These are phyloP conservation scores for Ictalurus punctatus DNA, from an alignment of 2,113 vertebrate genomes.

Conservation along the genomic window DNA sequence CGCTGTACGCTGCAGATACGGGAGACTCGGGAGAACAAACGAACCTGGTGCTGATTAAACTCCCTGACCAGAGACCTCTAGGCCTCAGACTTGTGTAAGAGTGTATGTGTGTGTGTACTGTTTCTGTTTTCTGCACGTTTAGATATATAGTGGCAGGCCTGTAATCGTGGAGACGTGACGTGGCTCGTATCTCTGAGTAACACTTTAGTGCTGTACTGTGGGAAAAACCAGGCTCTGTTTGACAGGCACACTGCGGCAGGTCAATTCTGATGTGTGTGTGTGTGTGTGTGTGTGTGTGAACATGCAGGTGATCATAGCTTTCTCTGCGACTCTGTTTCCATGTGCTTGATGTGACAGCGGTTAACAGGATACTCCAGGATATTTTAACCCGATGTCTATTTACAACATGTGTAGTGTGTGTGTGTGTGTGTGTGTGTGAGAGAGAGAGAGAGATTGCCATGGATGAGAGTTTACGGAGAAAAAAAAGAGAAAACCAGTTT, in stretches of 20 bases:
- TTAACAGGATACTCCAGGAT: not conserved
- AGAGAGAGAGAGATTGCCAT: too few species aligned
- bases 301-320: not conserved
- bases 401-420: too few species aligned
- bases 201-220: not conserved
- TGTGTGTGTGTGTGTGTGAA: not conserved
- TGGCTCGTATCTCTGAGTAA: not conserved
- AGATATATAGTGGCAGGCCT: not conserved
- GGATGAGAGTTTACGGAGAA: too few species aligned
- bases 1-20: conserved; percentile 66
- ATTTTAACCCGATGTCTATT: too few species aligned
- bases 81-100: conserved; percentile 40
- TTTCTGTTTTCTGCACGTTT: too few species aligned
- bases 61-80: conserved; percentile 65
- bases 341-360: not conserved
- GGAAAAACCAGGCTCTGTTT: not conserved
- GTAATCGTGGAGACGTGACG: not conserved
- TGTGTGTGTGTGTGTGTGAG: too few species aligned
- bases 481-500: too few species aligned
- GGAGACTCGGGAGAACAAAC: conserved; percentile 67
- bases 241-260: not conserved
- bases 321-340: not conserved
- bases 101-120: not conserved
- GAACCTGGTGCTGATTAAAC: conserved; percentile 67
- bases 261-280: not conserved